Evolutionary conservation across 2,113 vertebrate species (phyloP), one percentile per base, ranked within the genome.

Genomic region (Uropsilus gracilis): DNA sequence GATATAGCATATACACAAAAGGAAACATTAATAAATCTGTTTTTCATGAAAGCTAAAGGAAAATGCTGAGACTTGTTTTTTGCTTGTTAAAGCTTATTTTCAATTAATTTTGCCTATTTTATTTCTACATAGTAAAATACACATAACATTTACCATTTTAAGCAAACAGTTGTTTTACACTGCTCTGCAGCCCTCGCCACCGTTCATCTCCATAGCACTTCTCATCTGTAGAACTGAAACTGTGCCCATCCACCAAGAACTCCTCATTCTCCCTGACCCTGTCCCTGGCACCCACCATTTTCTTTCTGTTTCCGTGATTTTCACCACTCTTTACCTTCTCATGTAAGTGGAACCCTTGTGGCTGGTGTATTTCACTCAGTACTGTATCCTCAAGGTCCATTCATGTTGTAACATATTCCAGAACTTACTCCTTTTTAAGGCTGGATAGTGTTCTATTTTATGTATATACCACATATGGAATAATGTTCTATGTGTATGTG

Each of bases 21-120:
- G 55, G 30, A 44, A 1, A 39, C 57, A 26, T 26, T 37, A 50
- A n/a, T n/a, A n/a, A n/a, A n/a, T n/a, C n/a, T n/a, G 12, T 20
- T 83, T 92, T 61, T 30, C 63, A 42, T 57, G 39, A 83, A 71
- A 72, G n/a, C n/a, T n/a, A n/a, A n/a, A n/a, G n/a, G 66, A 91
- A 96, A 89, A 68, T 86, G 42, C 28, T 81, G n/a, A 11, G 57
- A 68, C 20, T 68, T 76, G 63, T 55, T 84, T 2, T 69, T 64
- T 82, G n/a, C 34, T n/a, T 68, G 42, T 80, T 72, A 55, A 55
- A 6, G 20, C 20, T 24, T 22, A 8, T 55, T 55, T 55, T 20
- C 20, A 55, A 55, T 55, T 69, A 26, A 9, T 42, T 64, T 69
- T 89, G 13, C 34, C 46, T 53, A 2, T 71, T 53, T 85, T 34